phyloP scores from a whole-genome alignment of 2,113 vertebrate species.

The Platysteira castanea region DNA sequence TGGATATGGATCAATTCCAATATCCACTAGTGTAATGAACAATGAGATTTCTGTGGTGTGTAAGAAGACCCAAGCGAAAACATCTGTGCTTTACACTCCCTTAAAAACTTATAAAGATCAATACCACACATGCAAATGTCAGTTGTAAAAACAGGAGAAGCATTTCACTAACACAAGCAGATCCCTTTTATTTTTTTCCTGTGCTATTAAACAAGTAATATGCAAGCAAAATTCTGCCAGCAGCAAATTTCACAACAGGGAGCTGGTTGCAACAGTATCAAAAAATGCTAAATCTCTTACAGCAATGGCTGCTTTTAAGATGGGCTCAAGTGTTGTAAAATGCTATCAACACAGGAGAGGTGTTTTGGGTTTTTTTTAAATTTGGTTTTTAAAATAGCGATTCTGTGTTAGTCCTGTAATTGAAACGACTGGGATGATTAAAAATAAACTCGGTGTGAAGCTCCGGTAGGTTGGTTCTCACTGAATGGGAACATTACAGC shows the following conservation, averaged over 20 bases:
- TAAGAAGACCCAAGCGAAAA: neutral
- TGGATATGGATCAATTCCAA: neutral
- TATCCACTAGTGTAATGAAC: neutral
- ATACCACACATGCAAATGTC: neutral
- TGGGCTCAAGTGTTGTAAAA: neutral
- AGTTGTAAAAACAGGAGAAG: neutral
- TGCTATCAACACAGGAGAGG: neutral
- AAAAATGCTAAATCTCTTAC: neutral
- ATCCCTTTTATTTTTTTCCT: neutral
- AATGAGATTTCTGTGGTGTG: neutral
- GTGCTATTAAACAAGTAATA: neutral
- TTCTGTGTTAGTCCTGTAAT: neutral
- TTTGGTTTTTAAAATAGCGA: neutral
- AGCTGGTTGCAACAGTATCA: neutral
- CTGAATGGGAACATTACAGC: neutral
- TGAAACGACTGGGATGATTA: neutral
- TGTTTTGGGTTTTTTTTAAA: neutral
- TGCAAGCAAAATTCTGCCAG: neutral
- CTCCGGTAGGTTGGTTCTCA: neutral
- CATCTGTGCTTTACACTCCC: neutral
- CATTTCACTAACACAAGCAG: neutral
- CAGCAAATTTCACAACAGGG: neutral
- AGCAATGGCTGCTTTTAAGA: neutral
- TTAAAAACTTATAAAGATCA: neutral
- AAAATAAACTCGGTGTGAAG: neutral